Evolutionary conservation across 2,888 invertebrate genomes (phyloP), one percentile per base, ranked within the genome.

Genomic region (Ctena decussata): DNA sequence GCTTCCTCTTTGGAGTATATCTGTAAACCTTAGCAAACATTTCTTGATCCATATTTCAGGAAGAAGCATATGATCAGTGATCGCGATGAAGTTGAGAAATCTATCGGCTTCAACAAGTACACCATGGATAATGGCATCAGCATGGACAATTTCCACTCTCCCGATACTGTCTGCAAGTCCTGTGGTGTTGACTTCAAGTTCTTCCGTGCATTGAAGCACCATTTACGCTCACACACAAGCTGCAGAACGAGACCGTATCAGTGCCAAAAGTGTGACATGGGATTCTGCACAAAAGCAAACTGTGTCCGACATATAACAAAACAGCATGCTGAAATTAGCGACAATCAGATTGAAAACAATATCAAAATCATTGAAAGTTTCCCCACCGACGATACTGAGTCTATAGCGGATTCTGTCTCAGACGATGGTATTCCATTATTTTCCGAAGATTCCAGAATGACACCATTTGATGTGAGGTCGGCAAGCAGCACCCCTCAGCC

Each of bases 61-160:
- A 99, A 99, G 95, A 97, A 98, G 35, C 99, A 99, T 94, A 97
- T 97, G 0, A 98, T 98, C 96, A 97, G 97, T 0, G 97, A 98
- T 0, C 97, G 98, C 78, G 98, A 98, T 91, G 98, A 99, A 92
- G 98, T 99, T 0, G 98, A 98, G 95, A 97, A 97, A 89, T 97
- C 98, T 8, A 98, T 99, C 84, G 94, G 94, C 53, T 94, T 94
- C 86, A 95, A 94, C 87, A 93, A 93, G 57, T 94, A 93, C 84
- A 93, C 92, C 75, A 80, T 87, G 6, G 91, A 92, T 6, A 84
- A 86, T 24, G 76, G 87, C 0, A 73, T 80, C 18, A 85, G 84
- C 8, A 39, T 87, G 2, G 93, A 93, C 35, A 84, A 90, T 35
- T 93, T 93, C 78, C 92, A 91, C 73, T 93, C 93, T 6, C 94